Evolutionary conservation across 1,140 invertebrate species (phyloP).

Genomic region (Achroia grisella): DNA sequence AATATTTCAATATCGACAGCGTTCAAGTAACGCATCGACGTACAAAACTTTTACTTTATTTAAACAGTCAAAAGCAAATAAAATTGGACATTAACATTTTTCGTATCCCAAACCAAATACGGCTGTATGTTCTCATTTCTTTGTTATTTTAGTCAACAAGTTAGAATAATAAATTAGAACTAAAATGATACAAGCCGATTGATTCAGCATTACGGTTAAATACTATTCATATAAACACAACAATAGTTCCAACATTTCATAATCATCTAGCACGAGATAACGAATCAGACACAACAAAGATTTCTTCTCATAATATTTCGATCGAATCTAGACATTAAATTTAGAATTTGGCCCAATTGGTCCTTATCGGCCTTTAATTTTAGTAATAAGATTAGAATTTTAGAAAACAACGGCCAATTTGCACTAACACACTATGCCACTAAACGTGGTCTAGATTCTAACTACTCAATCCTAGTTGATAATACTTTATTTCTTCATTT

Average conservation of each 20-base stretch:
- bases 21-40: background rate
- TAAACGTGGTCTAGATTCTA: too few species aligned
- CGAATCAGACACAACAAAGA: constrained; percentile 37
- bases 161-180: background rate
- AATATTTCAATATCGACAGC: background rate
- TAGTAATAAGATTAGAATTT: too few species aligned
- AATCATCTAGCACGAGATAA: constrained; percentile 32
- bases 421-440: too few species aligned
- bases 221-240: constrained; percentile 44
- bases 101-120: too few species aligned
- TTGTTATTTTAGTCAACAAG: too few species aligned
- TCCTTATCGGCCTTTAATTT: too few species aligned
- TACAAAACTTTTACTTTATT: background rate
- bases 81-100: too few species aligned
- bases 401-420: too few species aligned
- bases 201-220: constrained; percentile 1
- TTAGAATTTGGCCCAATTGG: background rate
- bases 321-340: constrained; percentile 9
- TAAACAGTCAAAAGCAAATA: background rate
- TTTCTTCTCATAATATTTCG: background rate
- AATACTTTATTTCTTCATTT: too few species aligned
- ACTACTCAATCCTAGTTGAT: too few species aligned
- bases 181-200: background rate
- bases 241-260: constrained; percentile 34
- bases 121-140: too few species aligned